Evolutionary conservation across 2,797 vertebrate genomes (phyloP), one percentile per base, ranked within the genome.

Genomic region (Harpagifer antarcticus): DNA sequence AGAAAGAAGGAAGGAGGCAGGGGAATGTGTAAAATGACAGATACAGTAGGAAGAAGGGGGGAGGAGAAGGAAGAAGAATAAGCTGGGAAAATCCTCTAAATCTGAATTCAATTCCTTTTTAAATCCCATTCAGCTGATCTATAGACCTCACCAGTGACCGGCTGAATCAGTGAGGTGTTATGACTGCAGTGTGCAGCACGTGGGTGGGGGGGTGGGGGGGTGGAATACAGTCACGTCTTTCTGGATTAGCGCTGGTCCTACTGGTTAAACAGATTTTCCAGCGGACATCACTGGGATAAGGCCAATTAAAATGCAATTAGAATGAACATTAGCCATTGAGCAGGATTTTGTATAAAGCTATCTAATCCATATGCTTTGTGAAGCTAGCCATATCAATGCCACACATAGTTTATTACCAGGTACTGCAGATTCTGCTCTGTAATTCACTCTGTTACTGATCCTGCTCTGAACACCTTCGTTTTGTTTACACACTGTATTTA

Each of bases 251-350:
- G 67, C 64, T 63, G 71, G 52, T 74, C 64, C 27, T 13, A 56
- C 72, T 77, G 62, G 73, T 82, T 81, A 10, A 56, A 72, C 62
- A 47, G 54, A 62, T 72, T 83, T 67, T 69, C 68, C 63, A 56
- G 23, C 15, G 63, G 60, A 64, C 62, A 43, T 75, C 3, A 3
- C 49, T 52, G n/a, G 67, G 40, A 72, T 76, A 40, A 61, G 45
- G 73, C 62, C 69, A 80, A 77, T 80, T 85, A 75, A 69, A 78
- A 49, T 55, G 16, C 79, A 73, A 84, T 86, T 61, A 85, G 49
- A 42, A 27, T 16, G 17, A 79, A 55, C 48, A 74, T 82, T 82
- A 81, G 63, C 56, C 59, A 52, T 31, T 57, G 7, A 64, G 27
- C 1, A 55, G 16, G 62, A 74, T 76, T 81, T 61, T 27, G 40